A percentile compares a stretch with the other conserved stretches of the same genome.
Evolutionary conservation across 2,797 vertebrate species (phyloP).

Genomic region (Hydrocynus forskahlii): DNA sequence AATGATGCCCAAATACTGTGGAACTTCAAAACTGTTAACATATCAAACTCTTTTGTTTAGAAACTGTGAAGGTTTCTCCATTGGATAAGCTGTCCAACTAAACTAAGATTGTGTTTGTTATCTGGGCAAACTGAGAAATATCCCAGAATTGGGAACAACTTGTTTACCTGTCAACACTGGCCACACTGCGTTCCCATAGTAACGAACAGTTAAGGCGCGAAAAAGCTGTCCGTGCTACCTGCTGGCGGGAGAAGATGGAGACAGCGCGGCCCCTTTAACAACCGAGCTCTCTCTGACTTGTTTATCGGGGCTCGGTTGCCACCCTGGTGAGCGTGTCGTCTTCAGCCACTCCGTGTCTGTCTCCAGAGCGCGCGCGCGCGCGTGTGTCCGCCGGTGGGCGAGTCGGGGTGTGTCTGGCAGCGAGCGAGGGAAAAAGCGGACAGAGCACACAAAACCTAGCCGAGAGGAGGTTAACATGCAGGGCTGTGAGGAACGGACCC

Average conservation of each 20-base stretch:
- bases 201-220: background rate
- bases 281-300: conserved; percentile 43
- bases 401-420: conserved; percentile 77
- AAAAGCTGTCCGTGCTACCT: background rate
- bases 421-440: conserved; percentile 54
- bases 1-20: no score
- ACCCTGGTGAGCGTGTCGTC: conserved; percentile 48
- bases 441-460: conserved; percentile 44
- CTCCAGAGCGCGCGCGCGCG: conserved; percentile 46
- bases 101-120: no score
- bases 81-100: no score
- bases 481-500: background rate
- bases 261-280: conserved; percentile 59
- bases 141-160: no score
- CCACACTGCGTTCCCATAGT: background rate
- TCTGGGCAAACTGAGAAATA: no score
- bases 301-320: conserved; percentile 51
- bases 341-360: conserved; percentile 57
- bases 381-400: conserved; percentile 61
- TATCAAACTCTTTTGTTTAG: no score
- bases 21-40: no score
- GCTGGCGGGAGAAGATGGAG: conserved; percentile 1
- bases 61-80: no score
- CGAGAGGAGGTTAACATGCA: background rate
- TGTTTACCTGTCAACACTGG: background rate